Evolutionary conservation across 2,113 vertebrate species (phyloP).

Genomic region (Aleadryas rufinucha): DNA sequence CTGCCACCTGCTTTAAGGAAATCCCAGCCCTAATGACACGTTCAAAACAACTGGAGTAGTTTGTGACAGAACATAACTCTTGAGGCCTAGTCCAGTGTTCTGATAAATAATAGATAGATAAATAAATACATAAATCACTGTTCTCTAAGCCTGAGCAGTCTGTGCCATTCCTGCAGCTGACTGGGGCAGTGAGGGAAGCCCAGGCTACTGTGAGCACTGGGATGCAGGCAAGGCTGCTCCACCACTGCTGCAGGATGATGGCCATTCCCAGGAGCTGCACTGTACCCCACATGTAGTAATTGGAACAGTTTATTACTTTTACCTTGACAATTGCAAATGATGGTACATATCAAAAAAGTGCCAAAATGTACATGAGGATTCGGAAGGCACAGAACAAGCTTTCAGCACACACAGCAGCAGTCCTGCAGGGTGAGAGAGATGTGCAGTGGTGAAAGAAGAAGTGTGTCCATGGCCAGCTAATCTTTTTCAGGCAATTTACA

Average conservation of each 20-base stretch:
- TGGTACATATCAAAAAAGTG: neutral
- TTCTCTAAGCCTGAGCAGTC: neutral
- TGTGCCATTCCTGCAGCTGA: neutral
- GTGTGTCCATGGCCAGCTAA: rapidly evolving
- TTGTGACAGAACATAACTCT: neutral
- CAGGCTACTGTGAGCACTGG: rapidly evolving
- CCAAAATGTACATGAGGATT: neutral
- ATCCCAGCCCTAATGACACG: neutral
- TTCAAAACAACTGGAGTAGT: neutral
- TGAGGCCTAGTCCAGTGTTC: neutral
- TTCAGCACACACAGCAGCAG: neutral
- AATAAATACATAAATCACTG: neutral
- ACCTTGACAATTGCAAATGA: neutral
- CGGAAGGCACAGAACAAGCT: neutral
- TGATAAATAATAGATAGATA: neutral
- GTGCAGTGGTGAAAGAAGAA: neutral
- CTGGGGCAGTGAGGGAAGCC: neutral
- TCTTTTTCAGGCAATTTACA: neutral
- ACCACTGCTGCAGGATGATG: rapidly evolving
- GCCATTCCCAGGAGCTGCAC: neutral
- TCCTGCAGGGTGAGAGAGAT: neutral
- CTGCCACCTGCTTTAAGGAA: neutral
- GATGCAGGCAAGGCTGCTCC: neutral
- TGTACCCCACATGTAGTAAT: rapidly evolving
- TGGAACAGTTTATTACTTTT: neutral